A percentile compares a stretch with the other conserved stretches of the same genome.
Conservation (phyloP, 2,113 vertebrate species). For the Notarius lentiginosus region DNA sequence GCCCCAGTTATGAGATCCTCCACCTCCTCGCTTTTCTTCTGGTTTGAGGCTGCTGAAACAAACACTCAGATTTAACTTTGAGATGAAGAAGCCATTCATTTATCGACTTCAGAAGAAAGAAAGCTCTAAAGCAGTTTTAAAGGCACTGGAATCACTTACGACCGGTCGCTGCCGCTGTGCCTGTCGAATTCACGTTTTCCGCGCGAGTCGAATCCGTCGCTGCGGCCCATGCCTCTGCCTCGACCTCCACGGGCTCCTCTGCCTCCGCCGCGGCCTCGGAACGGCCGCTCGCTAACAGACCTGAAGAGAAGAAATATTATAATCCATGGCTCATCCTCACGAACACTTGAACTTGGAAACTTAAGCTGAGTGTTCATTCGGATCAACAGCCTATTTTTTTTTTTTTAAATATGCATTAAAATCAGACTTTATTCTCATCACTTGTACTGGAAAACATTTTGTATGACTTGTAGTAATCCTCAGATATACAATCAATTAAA, state of each 20-base stretch:
- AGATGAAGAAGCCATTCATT: neutral
- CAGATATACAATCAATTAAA: too few relatives aligned
- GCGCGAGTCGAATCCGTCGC: constrained; percentile 92
- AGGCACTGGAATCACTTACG: constrained; percentile 80
- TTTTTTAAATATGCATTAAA: too few relatives aligned
- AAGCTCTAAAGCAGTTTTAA: neutral
- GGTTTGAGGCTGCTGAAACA: constrained; percentile 96
- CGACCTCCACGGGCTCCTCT: constrained; percentile 84
- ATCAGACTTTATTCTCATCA: too few relatives aligned
- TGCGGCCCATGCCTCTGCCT: constrained; percentile 89
- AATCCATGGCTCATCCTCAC: neutral
- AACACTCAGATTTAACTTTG: constrained; percentile 68
- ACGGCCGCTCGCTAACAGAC: constrained; percentile 83
- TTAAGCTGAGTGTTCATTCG: too few relatives aligned
- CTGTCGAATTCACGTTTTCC: constrained; percentile 98
- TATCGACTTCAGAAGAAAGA: neutral
- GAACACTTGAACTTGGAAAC: neutral
- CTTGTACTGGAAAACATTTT: too few relatives aligned
- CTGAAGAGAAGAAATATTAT: constrained; percentile 61
- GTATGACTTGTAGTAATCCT: too few relatives aligned
- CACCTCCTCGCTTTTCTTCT: constrained; percentile 96
- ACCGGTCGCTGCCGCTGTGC: constrained; percentile 96
- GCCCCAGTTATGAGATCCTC: constrained; percentile 99
- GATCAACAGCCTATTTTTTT: too few relatives aligned
- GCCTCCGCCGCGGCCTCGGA: constrained; percentile 86